phyloP scores from a whole-genome alignment of 2,113 vertebrate genomes.

The Carassius carassius region DNA sequence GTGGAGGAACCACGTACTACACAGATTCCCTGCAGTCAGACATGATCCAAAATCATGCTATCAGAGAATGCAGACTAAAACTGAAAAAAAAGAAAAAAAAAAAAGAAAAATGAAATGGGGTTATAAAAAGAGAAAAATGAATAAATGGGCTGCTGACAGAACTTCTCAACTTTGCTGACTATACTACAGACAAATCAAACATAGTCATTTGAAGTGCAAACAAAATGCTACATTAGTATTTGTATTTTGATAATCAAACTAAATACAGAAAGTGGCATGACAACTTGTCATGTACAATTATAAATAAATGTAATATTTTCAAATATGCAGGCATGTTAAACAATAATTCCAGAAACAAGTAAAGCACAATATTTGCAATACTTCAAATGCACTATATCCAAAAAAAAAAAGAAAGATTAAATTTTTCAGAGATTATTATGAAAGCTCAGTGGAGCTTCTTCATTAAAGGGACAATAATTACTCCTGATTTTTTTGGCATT shows the following conservation, averaged over 20 bases:
- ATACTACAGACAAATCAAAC: not conserved
- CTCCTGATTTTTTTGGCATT: not conserved
- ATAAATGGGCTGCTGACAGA: not conserved
- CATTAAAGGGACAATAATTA: too few species aligned
- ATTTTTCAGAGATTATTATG: too few species aligned
- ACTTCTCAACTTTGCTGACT: not conserved
- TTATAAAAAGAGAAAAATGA: not conserved
- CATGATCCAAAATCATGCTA: slow-evolving; percentile 78
- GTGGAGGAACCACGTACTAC: slow-evolving; percentile 77
- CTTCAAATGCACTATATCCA: too few species aligned
- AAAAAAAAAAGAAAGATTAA: too few species aligned
- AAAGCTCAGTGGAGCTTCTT: too few species aligned
- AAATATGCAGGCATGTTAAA: not conserved
- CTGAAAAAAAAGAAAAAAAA: slow-evolving; percentile 27
- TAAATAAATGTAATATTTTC: not conserved
- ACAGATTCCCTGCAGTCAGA: slow-evolving; percentile 78
- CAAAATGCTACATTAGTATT: not conserved
- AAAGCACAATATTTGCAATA: not conserved
- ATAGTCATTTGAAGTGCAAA: not conserved
- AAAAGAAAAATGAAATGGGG: not conserved
- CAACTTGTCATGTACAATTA: not conserved
- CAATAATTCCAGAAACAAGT: not conserved
- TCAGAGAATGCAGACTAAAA: slow-evolving; percentile 50
- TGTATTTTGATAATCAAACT: not conserved
- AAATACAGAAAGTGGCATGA: not conserved